Conservation (phyloP, 2,888 invertebrate species). For the Octodonta nipae region DNA sequence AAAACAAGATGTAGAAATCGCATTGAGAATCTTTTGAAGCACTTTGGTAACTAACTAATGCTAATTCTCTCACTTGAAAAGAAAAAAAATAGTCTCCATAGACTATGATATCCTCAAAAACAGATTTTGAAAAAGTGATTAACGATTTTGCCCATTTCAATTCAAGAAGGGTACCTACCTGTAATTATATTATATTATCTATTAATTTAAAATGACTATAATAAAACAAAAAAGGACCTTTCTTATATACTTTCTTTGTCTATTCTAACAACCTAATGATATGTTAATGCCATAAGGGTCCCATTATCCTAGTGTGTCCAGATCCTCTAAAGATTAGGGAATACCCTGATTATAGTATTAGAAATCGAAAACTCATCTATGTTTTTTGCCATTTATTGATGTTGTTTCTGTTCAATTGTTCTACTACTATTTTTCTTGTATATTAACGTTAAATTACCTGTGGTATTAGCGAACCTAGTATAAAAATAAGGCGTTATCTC, state of each 20-base stretch:
- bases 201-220: not conserved
- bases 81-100: not conserved
- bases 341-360: too few relatives aligned
- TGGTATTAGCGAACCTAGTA: too few relatives aligned
- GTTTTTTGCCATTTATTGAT: too few relatives aligned
- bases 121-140: not conserved
- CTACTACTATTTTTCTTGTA: too few relatives aligned
- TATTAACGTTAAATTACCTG: too few relatives aligned
- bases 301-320: not conserved
- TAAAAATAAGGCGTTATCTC: too few relatives aligned
- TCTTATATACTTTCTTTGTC: too few relatives aligned
- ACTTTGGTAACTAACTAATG: not conserved
- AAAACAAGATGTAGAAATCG: not conserved
- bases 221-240: not conserved
- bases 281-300: not conserved
- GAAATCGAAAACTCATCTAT: too few relatives aligned
- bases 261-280: too few relatives aligned
- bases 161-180: not conserved
- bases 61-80: not conserved
- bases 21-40: not conserved
- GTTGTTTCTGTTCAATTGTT: too few relatives aligned
- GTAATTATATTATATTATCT: not conserved
- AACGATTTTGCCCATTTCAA: too few relatives aligned
- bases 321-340: not conserved
- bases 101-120: not conserved